A percentile compares a stretch with the other conserved stretches of the same genome.
Evolutionary conservation across 2,888 invertebrate genomes (phyloP).

Genomic region (Tinea semifulvella): DNA sequence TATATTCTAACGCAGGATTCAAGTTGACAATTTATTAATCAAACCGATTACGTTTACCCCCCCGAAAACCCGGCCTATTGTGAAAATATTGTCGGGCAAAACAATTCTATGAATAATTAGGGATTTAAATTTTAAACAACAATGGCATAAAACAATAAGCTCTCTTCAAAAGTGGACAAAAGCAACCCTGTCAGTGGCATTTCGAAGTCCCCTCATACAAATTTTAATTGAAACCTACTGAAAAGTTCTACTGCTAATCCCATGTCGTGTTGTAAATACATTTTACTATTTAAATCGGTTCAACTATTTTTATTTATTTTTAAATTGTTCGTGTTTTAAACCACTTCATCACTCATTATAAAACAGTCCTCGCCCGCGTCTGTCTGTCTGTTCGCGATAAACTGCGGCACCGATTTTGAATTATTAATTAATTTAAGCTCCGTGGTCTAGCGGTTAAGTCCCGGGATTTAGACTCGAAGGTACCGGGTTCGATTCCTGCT

Average conservation of each 20-base stretch:
- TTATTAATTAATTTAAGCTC: too few relatives aligned
- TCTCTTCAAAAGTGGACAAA: conserved; percentile 59
- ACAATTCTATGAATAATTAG: conserved; percentile 67
- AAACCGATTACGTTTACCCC: conserved; percentile 65
- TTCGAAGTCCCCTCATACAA: conserved; percentile 42
- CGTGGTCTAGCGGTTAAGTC: too few relatives aligned
- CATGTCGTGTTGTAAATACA: neutral
- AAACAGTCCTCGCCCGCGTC: too few relatives aligned
- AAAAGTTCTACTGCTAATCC: neutral
- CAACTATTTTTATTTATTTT: too few relatives aligned
- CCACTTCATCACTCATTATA: too few relatives aligned
- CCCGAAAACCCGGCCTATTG: conserved; percentile 56
- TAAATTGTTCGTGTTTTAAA: too few relatives aligned
- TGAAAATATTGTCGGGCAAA: conserved; percentile 62
- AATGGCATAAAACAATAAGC: conserved; percentile 63
- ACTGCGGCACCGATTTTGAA: too few relatives aligned
- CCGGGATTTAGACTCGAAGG: too few relatives aligned
- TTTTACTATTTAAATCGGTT: too few relatives aligned
- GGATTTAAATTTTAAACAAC: conserved; percentile 65
- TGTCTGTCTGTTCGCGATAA: too few relatives aligned
- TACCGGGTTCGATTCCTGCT: too few relatives aligned
- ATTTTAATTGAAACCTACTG: conserved; percentile 31
- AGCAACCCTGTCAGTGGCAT: conserved; percentile 52
- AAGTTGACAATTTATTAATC: conserved; percentile 68
- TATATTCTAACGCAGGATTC: conserved; percentile 63